These are phyloP conservation scores for Nymphalis urticae DNA, from an alignment of 2,888 invertebrate species.

Conservation along the genomic window DNA sequence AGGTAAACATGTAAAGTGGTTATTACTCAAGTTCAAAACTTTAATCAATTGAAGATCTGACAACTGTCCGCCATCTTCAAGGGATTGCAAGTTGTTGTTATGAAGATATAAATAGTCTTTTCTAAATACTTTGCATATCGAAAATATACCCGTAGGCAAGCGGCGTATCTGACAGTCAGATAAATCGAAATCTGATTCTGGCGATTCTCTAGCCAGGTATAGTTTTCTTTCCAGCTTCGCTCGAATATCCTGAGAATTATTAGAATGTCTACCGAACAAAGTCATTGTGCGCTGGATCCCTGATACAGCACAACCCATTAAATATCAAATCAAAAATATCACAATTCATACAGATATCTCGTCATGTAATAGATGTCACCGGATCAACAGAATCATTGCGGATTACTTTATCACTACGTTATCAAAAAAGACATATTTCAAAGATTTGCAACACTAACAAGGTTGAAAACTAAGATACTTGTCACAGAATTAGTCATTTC, in stretches of 20 bases:
- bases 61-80: slow-evolving; percentile 87
- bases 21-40: slow-evolving; percentile 85
- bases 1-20: slow-evolving; percentile 84
- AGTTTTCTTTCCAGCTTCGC: slow-evolving; percentile 70
- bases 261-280: slow-evolving; percentile 65
- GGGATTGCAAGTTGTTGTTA: slow-evolving; percentile 85
- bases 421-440: slow-evolving; percentile 14
- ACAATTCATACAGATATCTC: slow-evolving; percentile 29
- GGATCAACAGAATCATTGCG: slow-evolving; percentile 30
- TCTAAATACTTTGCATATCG: slow-evolving; percentile 90
- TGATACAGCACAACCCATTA: slow-evolving; percentile 77
- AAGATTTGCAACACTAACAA: background rate
- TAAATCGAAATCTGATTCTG: slow-evolving; percentile 90
- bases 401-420: slow-evolving; percentile 27
- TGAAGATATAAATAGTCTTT: slow-evolving; percentile 86
- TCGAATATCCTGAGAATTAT: slow-evolving; percentile 54
- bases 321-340: slow-evolving; percentile 44
- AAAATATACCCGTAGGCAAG: slow-evolving; percentile 89
- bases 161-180: slow-evolving; percentile 88
- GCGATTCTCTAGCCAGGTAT: slow-evolving; percentile 85
- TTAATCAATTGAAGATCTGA: slow-evolving; percentile 85
- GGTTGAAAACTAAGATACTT: background rate
- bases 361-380: slow-evolving; percentile 34
- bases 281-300: slow-evolving; percentile 68
- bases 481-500: slow-evolving; percentile 14